Base-by-base conservation (phyloP, 2,113 vertebrate species). In the Callocephalon fimbriatum region DNA sequence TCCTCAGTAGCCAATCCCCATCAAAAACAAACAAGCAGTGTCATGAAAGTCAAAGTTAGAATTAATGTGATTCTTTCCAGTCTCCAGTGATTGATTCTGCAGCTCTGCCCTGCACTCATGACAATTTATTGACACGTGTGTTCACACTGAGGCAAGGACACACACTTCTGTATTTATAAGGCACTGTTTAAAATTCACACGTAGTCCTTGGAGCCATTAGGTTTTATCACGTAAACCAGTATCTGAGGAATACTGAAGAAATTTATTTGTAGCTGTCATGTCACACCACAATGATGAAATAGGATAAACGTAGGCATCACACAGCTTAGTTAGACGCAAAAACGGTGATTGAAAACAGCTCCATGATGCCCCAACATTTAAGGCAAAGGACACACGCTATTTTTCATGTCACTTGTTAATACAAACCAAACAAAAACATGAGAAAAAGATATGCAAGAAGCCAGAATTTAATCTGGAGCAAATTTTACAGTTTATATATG, bases 1-100 rank as follows among this genome's bases (percentile, higher is more conserved):
- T 93, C 91, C 58, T 71, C 65, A 7, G 2, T 13, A 81, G 88
- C 86, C 86, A 94, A 44, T 20, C 68, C 71, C 61, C 80, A 91
- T 84, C 79, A 93, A 93, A 97, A 96, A 77, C 68, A 97, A 94
- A 93, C 76, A 71, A 75, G 79, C 51, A 51, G 68, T 72, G 88
- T 70, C 93, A 85, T 72, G 86, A 89, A 95, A 96, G 68, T 81
- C 92, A 86, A 90, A 95, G 91, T 74, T 56, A 47, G 68, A 83
- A 84, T 91, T 86, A 84, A 92, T 92, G 73, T n/a, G 58, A 89
- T 87, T 81, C 68, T 58, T 51, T 66, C 51, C 61, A 25, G 76
- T 42, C 79, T 61, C 40, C 40, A 25, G 32, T 16, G 79, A 81
- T 72, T 50, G 76, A 95, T 94, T 81, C 70, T 89, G 73, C 80